Percentiles rank a stretch among this genome's conserved stretches.
Conservation (phyloP, 2,797 vertebrate species). For the Amniataba percoides region DNA sequence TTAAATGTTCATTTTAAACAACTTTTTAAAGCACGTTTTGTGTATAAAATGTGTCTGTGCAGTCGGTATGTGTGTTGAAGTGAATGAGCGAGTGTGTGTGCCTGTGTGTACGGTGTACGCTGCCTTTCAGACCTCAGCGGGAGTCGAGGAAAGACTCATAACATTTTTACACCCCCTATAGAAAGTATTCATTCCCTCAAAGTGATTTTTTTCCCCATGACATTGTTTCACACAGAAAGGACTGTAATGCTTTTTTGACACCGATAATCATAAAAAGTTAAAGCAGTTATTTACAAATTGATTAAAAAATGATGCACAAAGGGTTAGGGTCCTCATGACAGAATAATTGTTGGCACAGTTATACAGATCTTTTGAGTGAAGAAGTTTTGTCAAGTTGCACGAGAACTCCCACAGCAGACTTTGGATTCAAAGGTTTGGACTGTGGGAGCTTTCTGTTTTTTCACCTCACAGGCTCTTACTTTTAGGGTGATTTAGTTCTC, state of each 20-base stretch:
- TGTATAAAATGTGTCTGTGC: conserved; percentile 30
- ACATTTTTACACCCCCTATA: neutral
- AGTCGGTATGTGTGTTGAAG: neutral
- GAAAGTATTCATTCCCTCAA: conserved; percentile 6
- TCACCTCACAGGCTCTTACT: neutral
- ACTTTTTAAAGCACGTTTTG: conserved; percentile 4
- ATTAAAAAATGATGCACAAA: too few relatives aligned
- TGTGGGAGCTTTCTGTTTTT: neutral
- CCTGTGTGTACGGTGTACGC: conserved; percentile 2
- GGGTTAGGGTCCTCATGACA: too few relatives aligned
- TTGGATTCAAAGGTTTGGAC: neutral
- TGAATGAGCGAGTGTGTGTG: neutral
- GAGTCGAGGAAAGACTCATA: neutral
- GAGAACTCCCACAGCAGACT: too few relatives aligned
- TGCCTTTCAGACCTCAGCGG: conserved; percentile 24
- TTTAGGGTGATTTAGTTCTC: neutral
- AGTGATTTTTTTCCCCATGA: too few relatives aligned
- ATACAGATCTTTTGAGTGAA: neutral
- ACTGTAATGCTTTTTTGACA: too few relatives aligned
- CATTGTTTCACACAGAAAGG: neutral
- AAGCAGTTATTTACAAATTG: neutral
- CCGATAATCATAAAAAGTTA: neutral
- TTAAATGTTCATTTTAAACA: conserved; percentile 25
- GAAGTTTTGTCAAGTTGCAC: neutral
- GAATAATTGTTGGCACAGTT: too few relatives aligned